phyloP scores from a whole-genome alignment of 2,113 vertebrate species.

The Edolisoma coerulescens region DNA sequence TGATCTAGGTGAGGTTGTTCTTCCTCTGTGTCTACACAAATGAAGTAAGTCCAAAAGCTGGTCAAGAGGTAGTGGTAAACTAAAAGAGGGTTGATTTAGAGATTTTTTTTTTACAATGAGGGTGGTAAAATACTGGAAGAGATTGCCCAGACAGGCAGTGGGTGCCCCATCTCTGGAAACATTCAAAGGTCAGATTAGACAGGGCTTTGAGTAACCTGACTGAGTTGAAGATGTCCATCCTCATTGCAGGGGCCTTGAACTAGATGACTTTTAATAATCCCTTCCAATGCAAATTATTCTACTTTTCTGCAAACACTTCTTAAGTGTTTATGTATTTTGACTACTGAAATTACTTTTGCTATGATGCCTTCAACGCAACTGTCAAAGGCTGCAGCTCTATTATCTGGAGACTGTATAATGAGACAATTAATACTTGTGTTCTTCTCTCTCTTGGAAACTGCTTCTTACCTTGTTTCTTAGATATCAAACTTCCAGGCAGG shows the following conservation, averaged over 20 bases:
- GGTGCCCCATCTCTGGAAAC: not conserved
- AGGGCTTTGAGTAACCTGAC: not conserved
- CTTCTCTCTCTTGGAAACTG: not conserved
- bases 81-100: not conserved
- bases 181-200: not conserved
- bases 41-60: not conserved
- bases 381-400: not conserved
- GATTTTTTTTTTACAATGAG: not conserved
- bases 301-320: not conserved
- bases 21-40: not conserved
- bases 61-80: not conserved
- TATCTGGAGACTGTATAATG: not conserved
- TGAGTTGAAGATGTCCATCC: not conserved
- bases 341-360: not conserved
- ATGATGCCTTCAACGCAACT: not conserved
- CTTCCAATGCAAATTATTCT: not conserved
- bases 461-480: not conserved
- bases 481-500: not conserved
- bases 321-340: not conserved
- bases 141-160: not conserved
- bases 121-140: not conserved
- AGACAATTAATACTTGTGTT: not conserved
- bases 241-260: not conserved
- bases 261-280: not conserved
- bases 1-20: not conserved